These are phyloP conservation scores for Phyllostomus hastatus DNA, from an alignment of 2,113 vertebrate genomes.

Conservation along the genomic window DNA sequence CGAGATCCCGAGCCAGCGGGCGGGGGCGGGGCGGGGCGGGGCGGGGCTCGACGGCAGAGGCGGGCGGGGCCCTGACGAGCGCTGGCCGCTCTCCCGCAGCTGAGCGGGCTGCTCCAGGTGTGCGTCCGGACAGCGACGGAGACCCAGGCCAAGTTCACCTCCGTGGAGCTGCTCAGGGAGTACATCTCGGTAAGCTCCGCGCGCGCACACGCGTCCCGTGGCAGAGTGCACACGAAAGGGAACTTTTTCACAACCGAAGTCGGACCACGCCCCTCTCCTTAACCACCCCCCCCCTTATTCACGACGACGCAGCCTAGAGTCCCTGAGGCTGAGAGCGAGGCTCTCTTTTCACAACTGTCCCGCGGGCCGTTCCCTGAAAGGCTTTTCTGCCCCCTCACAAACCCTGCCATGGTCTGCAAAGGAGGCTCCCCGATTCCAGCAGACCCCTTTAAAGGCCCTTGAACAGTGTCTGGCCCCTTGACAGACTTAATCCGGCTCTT, in stretches of 20 bases:
- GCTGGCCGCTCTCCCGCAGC: slow-evolving; percentile 53
- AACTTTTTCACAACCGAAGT: not conserved
- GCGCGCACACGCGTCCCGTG: not conserved
- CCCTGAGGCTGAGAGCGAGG: not conserved
- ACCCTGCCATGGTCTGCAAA: not conserved
- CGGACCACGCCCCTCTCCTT: not conserved
- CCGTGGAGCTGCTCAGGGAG: slow-evolving; percentile 83
- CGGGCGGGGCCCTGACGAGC: not conserved
- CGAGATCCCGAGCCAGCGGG: not conserved
- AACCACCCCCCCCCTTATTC: not conserved
- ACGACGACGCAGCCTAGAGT: not conserved
- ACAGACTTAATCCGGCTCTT: slow-evolving; percentile 25
- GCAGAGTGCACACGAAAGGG: not conserved
- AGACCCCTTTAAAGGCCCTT: not conserved
- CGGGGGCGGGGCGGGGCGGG: no score
- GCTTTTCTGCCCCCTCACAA: not conserved
- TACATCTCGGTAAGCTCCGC: slow-evolving; percentile 78
- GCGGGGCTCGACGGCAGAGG: not conserved
- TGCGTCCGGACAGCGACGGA: slow-evolving; percentile 79
- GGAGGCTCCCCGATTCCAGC: not conserved
- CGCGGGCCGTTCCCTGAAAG: not conserved
- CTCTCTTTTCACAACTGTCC: not conserved
- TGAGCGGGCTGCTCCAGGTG: slow-evolving; percentile 85
- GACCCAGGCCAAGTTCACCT: slow-evolving; percentile 86
- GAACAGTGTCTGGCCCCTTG: not conserved